Evolutionary conservation across 2,113 vertebrate species (phyloP), one percentile per base, ranked within the genome.

Genomic region (Hippocampus abdominalis): DNA sequence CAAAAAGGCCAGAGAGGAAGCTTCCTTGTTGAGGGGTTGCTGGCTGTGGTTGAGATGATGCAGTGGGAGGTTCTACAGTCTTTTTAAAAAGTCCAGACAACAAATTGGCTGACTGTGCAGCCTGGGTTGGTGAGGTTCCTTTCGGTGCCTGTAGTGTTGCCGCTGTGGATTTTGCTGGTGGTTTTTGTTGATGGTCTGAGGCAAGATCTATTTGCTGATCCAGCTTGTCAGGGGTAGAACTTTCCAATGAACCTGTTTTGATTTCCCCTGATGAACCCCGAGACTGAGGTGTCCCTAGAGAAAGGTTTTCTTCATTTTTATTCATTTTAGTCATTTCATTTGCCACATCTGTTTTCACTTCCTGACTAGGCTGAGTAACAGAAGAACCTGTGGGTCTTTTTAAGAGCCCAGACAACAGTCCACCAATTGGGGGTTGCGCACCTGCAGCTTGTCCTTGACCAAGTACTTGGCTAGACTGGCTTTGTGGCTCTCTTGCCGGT

Each of bases 1-100:
- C 86, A 91, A 95, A 93, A 64, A 94, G 76, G 16, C 89, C 84
- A 64, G 91, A 91, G 23, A 93, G 69, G 56, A 92, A 88, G 21
- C 88, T 78, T 63, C 84, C 84, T 82, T 91, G 88, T 46, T 88
- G 84, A 56, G 84, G 54, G 71, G 77, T 60, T 60, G 71, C 48
- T 66, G 88, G 81, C 18, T 84, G 76, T 2, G 15, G 29, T 63
- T 82, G 86, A 57, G 85, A 75, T 64, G 64, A 36, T 36, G 53
- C 15, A 16, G 77, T 44, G 68, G 53, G 74, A 67, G 80, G 75
- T 62, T 91, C 90, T 10, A 83, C 71, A 25, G 91, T 85, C 66
- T 90, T 91, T 70, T 86, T 90, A n/a, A 90, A 88, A 76, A 92
- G 78, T 64, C 89, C 90, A 66, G 87, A 90, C 2, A 92, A 48